phyloP scores from a whole-genome alignment of 2,113 vertebrate species.

The Gopherus evgoodei region DNA sequence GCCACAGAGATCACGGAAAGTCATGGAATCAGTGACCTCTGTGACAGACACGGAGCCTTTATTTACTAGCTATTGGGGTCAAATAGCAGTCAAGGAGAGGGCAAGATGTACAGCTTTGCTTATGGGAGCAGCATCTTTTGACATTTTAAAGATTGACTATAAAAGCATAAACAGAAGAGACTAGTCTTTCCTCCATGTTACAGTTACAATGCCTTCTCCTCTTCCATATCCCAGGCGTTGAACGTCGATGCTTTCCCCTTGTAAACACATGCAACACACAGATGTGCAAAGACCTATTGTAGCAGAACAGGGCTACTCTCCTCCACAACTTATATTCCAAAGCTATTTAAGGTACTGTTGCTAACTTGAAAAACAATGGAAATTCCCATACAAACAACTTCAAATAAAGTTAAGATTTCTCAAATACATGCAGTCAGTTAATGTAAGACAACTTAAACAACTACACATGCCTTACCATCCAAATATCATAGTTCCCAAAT shows the following conservation, averaged over 20 bases:
- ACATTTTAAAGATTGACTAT: not conserved
- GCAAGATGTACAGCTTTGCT: not conserved
- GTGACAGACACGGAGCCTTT: too few relatives aligned
- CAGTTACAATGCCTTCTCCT: too few relatives aligned
- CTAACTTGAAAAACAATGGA: not conserved
- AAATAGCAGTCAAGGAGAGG: not conserved
- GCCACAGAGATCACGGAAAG: too few relatives aligned
- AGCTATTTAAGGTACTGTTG: not conserved
- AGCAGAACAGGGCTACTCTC: not conserved
- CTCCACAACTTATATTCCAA: not conserved
- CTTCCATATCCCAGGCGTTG: fast-evolving
- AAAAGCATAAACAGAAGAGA: not conserved
- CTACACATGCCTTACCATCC: not conserved
- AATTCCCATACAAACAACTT: fast-evolving
- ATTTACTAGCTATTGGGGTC: not conserved
- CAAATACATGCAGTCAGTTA: fast-evolving
- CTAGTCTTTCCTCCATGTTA: not conserved
- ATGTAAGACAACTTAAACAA: too few relatives aligned
- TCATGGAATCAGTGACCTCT: too few relatives aligned
- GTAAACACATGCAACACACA: fast-evolving
- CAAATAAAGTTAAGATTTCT: not conserved
- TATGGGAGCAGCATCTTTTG: not conserved
- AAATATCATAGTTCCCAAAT: not conserved
- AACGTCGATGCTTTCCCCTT: not conserved
- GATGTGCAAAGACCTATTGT: not conserved